Percentiles rank a stretch among this genome's conserved stretches.
These are phyloP conservation scores for Leucozona laternaria DNA, from an alignment of 2,888 invertebrate species.

Conservation along the genomic window DNA sequence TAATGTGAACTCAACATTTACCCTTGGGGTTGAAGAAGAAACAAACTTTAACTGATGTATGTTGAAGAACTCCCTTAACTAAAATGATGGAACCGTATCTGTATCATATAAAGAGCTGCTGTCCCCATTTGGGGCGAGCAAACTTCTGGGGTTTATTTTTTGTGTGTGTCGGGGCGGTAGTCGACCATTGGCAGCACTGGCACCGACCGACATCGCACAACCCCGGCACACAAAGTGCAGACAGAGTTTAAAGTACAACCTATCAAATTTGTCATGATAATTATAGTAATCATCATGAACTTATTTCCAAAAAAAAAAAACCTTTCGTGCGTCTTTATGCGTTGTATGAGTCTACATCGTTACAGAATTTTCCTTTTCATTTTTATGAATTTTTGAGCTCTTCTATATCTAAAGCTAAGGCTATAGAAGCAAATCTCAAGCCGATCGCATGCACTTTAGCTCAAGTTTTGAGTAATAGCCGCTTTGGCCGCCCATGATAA, in stretches of 20 bases:
- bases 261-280: constrained; percentile 75
- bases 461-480: constrained; percentile 73
- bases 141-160: constrained; percentile 36
- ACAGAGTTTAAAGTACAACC: constrained; percentile 62
- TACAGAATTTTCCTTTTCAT: neutral
- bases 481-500: constrained; percentile 73
- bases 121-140: constrained; percentile 6
- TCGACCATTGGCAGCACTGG: constrained; percentile 13
- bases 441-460: constrained; percentile 65
- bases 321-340: constrained; percentile 41
- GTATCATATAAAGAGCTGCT: constrained; percentile 23
- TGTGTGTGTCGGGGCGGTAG: constrained; percentile 50
- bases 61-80: constrained; percentile 53
- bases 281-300: constrained; percentile 68
- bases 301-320: constrained; percentile 52
- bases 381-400: constrained; percentile 32
- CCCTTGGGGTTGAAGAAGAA: constrained; percentile 42
- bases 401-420: neutral
- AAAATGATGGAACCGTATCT: constrained; percentile 24
- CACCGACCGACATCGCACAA: neutral
- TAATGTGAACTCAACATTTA: constrained; percentile 61
- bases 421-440: constrained; percentile 16
- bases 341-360: constrained; percentile 35
- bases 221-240: constrained; percentile 43
- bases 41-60: constrained; percentile 65